Conservation (phyloP, 2,113 vertebrate species). For the Caranx melampygus region DNA sequence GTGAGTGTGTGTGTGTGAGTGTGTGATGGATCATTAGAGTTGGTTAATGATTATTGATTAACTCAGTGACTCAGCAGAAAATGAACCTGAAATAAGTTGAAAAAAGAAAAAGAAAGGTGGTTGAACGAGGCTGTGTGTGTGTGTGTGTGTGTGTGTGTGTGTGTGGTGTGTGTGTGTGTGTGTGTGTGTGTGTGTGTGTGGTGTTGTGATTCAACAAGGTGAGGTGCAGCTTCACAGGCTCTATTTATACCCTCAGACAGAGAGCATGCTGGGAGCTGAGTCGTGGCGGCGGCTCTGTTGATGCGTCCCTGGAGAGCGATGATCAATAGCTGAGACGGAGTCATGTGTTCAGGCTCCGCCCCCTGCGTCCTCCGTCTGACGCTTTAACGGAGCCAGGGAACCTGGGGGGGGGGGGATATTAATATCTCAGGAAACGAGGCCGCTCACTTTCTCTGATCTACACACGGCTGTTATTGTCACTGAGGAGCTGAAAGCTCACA, state of each 20-base stretch:
- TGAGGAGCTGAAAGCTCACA: conserved; percentile 4
- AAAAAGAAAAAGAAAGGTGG: too few relatives aligned
- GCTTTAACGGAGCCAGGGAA: conserved; percentile 35
- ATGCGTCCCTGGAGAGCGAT: neutral
- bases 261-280: conserved; percentile 34
- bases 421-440: conserved; percentile 74
- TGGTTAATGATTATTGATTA: too few relatives aligned
- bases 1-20: too few relatives aligned
- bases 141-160: too few relatives aligned
- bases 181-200: too few relatives aligned
- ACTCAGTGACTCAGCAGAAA: too few relatives aligned
- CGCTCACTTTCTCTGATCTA: conserved; percentile 36
- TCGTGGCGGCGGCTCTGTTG: neutral
- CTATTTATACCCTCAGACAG: conserved; percentile 31
- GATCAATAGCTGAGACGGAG: neutral
- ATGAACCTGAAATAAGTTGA: too few relatives aligned
- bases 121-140: too few relatives aligned
- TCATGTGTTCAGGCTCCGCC: neutral
- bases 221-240: too few relatives aligned
- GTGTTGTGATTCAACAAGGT: too few relatives aligned
- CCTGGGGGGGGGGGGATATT: conserved; percentile 52
- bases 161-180: too few relatives aligned
- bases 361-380: neutral
- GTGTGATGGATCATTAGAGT: too few relatives aligned
- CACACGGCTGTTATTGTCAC: conserved; percentile 9